Evolutionary conservation across 2,113 vertebrate species (phyloP).

Genomic region (Xenopus tropicalis): DNA sequence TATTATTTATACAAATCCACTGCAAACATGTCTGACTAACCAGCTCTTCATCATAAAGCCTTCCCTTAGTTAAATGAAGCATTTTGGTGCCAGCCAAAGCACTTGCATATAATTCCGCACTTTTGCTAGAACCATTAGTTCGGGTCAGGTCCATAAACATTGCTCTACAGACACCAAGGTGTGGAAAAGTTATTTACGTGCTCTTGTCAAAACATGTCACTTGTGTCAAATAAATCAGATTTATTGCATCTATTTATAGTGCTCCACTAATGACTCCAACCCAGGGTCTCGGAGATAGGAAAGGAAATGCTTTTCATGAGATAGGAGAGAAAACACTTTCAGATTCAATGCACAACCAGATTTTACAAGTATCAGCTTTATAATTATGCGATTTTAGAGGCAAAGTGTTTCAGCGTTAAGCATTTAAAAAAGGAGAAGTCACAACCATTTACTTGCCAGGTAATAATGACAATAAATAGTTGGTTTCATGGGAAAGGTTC

Average conservation of each 20-base stretch:
- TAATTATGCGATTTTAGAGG: too few relatives aligned
- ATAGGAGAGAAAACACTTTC: conserved; percentile 16
- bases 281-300: conserved; percentile 33
- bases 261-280: conserved; percentile 40
- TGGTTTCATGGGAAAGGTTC: too few relatives aligned
- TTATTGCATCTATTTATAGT: conserved; percentile 44
- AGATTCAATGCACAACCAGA: conserved; percentile 14
- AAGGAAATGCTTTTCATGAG: conserved; percentile 7
- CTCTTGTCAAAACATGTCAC: conserved; percentile 44
- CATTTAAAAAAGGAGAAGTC: too few relatives aligned
- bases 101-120: background rate
- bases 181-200: conserved; percentile 40
- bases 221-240: conserved; percentile 43
- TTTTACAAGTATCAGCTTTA: conserved; percentile 19
- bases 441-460: too few relatives aligned
- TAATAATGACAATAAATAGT: too few relatives aligned
- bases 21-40: too few relatives aligned
- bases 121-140: conserved; percentile 34
- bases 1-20: too few relatives aligned
- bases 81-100: too few relatives aligned
- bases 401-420: too few relatives aligned
- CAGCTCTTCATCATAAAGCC: too few relatives aligned
- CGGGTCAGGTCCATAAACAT: conserved; percentile 18
- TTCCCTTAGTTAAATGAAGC: too few relatives aligned
- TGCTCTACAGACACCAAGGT: conserved; percentile 37